Evolutionary conservation across 2,113 vertebrate species (phyloP).

Genomic region (Sinocyclocheilus anophthalmus): DNA sequence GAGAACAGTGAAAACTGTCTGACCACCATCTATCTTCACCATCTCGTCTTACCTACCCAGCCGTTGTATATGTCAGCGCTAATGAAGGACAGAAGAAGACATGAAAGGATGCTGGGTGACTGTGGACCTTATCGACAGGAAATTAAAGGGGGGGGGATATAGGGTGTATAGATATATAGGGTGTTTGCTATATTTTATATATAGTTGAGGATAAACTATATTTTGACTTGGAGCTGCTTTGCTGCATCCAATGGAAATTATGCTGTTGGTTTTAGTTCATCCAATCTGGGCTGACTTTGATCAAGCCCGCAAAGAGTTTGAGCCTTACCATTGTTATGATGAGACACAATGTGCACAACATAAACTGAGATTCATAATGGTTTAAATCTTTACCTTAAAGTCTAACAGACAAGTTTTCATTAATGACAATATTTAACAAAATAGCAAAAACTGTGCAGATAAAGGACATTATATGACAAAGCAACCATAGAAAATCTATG

Average conservation of each 20-base stretch:
- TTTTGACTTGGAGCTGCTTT: constrained; percentile 13
- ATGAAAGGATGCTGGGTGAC: not conserved
- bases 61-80: not conserved
- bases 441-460: constrained; percentile 61
- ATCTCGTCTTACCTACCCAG: constrained; percentile 9
- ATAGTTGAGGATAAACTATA: not conserved
- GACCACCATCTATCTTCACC: constrained; percentile 1
- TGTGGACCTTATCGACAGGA: not conserved
- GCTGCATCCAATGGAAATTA: not conserved
- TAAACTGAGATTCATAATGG: not conserved
- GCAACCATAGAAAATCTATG: constrained; percentile 41
- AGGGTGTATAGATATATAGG: too few species aligned
- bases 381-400: constrained; percentile 27
- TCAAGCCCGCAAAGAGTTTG: not conserved
- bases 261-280: not conserved
- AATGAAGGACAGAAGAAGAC: not conserved
- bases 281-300: not conserved
- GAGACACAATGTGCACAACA: not conserved
- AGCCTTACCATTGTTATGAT: not conserved
- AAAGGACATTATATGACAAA: constrained; percentile 70
- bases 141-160: not conserved
- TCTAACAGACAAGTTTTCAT: constrained; percentile 21
- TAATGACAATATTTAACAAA: constrained; percentile 57
- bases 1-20: not conserved
- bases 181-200: not conserved